Base-by-base conservation (phyloP, 2,888 invertebrate genomes). In the Polylopha cassiicola region DNA sequence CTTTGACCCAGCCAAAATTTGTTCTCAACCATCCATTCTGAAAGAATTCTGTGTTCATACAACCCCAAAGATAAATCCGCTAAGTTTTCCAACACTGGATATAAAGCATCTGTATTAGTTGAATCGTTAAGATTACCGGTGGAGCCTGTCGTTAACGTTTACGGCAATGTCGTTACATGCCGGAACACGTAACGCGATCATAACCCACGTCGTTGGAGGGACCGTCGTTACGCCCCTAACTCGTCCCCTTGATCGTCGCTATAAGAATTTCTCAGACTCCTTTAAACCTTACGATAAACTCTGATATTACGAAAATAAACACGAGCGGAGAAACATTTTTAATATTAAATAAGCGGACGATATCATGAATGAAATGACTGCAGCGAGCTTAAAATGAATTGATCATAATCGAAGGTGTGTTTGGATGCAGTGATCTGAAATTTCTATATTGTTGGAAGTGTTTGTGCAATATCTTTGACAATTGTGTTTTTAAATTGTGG, bases 221-320 rank as follows among this genome's bases (percentile, higher is more conserved):
- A 56, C 58, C 57, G 60, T 65, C 70, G 65, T 74, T 72, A 67
- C 53, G 55, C 4, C 28, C 32, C 7, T 55, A 48, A 53, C 61
- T 58, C 62, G 54, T 60, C 53, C 57, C 55, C 61, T 66, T 68
- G 63, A 76, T 73, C 66, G 62, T 57, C 43, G 60, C 58, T 57
- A 61, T 73, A 72, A 71, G 61, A 58, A 47, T 67, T 69, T 73
- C 73, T 70, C 65, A 67, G 60, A 60, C 51, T 50, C 59, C 59
- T 64, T 63, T 55, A 61, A 61, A 58, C 51, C n/a, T n/a, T n/a
- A n/a, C n/a, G n/a, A 30, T 20, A 37, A 28, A 14, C 23, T 24
- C 29, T 24, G 10, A 2, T 15, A 5, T 36, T 16, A 16, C 30
- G 9, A 32, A 22, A 14, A 27, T 21, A 14, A 6, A 26, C 37